A percentile compares a stretch with the other conserved stretches of the same genome.
Conservation (phyloP, 2,797 vertebrate species). For the Streptopelia turtur region DNA sequence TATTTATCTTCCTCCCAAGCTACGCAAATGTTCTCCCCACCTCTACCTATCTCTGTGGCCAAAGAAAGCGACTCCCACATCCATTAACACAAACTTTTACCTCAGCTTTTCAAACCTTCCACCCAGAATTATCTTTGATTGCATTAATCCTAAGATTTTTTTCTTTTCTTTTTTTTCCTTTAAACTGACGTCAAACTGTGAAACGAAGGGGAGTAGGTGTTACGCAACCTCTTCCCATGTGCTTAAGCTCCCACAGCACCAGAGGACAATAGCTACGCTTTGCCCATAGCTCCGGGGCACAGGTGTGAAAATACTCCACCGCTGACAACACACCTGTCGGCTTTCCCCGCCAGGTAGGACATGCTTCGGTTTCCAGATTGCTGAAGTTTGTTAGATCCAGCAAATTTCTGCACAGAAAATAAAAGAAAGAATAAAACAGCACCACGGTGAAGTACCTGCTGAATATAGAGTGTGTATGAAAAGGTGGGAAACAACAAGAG, state of each 20-base stretch:
- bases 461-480: not conserved
- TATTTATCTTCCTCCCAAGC: not conserved
- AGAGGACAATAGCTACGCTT: not conserved
- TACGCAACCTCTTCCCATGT: not conserved
- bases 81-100: not conserved
- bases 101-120: conserved; percentile 10
- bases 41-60: not conserved
- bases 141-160: not conserved
- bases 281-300: not conserved
- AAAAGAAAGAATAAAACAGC: not conserved
- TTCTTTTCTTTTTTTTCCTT: fast-evolving
- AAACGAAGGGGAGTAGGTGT: not conserved
- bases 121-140: not conserved
- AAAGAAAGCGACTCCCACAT: not conserved
- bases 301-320: fast-evolving
- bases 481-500: not conserved
- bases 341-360: conserved; percentile 88
- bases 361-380: conserved; percentile 86
- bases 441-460: not conserved
- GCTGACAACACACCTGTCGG: conserved; percentile 83
- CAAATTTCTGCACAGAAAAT: conserved; percentile 68
- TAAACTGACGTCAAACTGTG: not conserved
- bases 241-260: not conserved
- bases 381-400: conserved; percentile 68
- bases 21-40: not conserved